These are phyloP conservation scores for Brachionichthys hirsutus DNA, from an alignment of 2,113 vertebrate genomes.

Conservation along the genomic window DNA sequence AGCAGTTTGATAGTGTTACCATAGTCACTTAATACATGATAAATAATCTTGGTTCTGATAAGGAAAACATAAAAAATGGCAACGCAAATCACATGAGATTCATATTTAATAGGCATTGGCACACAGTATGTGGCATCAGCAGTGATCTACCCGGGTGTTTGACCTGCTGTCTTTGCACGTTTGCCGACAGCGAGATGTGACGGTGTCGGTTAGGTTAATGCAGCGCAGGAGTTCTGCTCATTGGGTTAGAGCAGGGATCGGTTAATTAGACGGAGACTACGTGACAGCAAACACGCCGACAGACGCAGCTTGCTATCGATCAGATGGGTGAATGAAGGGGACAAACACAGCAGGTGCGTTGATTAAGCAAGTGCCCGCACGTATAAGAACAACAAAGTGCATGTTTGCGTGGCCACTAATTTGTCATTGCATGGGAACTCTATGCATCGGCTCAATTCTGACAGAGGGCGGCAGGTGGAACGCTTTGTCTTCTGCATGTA, in stretches of 20 bases:
- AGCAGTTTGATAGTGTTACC: too few relatives aligned
- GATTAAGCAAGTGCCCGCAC: conserved; percentile 44
- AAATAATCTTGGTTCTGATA: too few relatives aligned
- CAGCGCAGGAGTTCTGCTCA: conserved; percentile 42
- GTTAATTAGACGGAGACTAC: conserved; percentile 59
- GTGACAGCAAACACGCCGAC: conserved; percentile 41
- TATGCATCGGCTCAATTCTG: background rate
- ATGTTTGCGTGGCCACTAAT: background rate
- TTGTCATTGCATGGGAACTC: background rate
- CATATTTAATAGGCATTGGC: background rate
- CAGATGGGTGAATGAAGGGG: conserved; percentile 44
- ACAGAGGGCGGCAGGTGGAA: background rate
- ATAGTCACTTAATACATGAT: too few relatives aligned
- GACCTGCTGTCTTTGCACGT: conserved; percentile 32
- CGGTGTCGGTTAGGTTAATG: conserved; percentile 38
- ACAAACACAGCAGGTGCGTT: conserved; percentile 56
- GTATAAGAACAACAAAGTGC: too few relatives aligned
- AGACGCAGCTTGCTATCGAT: conserved; percentile 56
- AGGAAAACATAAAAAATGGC: too few relatives aligned
- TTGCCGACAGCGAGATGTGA: conserved; percentile 17
- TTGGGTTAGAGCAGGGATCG: conserved; percentile 40
- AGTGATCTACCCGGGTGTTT: conserved; percentile 19
- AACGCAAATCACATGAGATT: too few relatives aligned
- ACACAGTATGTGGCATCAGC: conserved; percentile 7
- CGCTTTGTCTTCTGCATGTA: too few relatives aligned